Conservation (phyloP, 2,113 vertebrate species). For the Poecilia latipinna region DNA sequence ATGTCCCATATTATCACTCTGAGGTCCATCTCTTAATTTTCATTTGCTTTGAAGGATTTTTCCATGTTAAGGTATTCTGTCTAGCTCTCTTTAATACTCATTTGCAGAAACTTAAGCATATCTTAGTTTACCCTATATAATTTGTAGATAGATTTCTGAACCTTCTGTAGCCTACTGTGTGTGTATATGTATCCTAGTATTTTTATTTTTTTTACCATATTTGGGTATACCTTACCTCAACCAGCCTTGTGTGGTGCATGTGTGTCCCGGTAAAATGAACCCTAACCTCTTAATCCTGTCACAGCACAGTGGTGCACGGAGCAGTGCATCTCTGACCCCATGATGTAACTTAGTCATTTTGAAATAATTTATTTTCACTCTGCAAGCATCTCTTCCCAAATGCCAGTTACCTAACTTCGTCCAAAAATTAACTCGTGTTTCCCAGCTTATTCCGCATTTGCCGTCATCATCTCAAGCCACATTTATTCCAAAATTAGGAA, state of each 20-base stretch:
- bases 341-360: constrained; percentile 68
- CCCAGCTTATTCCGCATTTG: constrained; percentile 16
- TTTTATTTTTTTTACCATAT: constrained; percentile 75
- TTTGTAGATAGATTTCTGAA: constrained; percentile 16
- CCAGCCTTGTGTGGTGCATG: constrained; percentile 27
- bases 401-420: constrained; percentile 62
- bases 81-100: neutral
- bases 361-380: constrained; percentile 61
- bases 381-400: constrained; percentile 47
- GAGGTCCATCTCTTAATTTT: constrained; percentile 7
- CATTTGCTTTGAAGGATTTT: constrained; percentile 12
- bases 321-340: constrained; percentile 9
- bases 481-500: constrained; percentile 44
- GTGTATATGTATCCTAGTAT: constrained; percentile 16
- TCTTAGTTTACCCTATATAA: neutral
- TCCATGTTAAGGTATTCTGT: neutral
- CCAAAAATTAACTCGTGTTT: constrained; percentile 42
- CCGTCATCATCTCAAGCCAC: constrained; percentile 36
- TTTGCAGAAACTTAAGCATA: neutral
- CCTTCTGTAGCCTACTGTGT: constrained; percentile 5
- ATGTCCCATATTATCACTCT: neutral
- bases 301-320: constrained; percentile 8
- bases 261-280: constrained; percentile 62
- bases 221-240: constrained; percentile 71
- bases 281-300: constrained; percentile 70